Conservation (phyloP, 2,113 vertebrate species). For the Cacatua alba region DNA sequence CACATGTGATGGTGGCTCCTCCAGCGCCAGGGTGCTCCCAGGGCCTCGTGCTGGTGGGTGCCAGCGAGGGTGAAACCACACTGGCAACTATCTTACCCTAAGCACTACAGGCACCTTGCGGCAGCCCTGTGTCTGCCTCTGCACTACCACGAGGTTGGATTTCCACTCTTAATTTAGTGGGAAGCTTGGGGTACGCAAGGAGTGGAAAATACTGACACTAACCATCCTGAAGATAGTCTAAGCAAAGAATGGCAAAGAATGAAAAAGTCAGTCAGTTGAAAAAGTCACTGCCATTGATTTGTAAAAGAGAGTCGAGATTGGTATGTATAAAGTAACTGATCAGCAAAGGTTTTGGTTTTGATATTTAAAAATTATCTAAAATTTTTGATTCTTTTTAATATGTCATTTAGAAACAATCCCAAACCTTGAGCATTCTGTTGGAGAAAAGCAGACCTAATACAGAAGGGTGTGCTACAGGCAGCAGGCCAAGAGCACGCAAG, state of each 20-base stretch:
- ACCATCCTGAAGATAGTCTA: not conserved
- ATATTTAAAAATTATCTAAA: not conserved
- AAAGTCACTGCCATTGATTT: not conserved
- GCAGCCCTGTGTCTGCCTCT: not conserved
- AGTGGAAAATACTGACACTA: not conserved
- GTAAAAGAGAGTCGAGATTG: not conserved
- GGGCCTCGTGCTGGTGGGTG: not conserved
- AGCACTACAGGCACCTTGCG: not conserved
- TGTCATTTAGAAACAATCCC: fast-evolving
- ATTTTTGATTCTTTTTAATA: not conserved
- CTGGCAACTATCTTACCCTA: fast-evolving
- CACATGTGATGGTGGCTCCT: not conserved
- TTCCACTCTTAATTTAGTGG: not conserved
- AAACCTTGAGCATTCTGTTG: not conserved
- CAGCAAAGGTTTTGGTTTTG: not conserved
- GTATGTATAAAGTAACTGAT: not conserved
- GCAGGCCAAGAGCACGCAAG: slow-evolving; percentile 5
- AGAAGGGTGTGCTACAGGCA: slow-evolving; percentile 50
- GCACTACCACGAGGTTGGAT: not conserved
- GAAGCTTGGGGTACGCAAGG: not conserved
- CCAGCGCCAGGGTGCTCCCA: not conserved
- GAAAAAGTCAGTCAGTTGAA: not conserved
- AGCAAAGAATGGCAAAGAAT: not conserved
- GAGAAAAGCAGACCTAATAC: slow-evolving; percentile 28
- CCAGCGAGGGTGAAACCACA: fast-evolving